Percentiles rank a stretch among this genome's conserved stretches.
Evolutionary conservation across 2,888 invertebrate genomes (phyloP).

Genomic region (Microplitis deprimator): DNA sequence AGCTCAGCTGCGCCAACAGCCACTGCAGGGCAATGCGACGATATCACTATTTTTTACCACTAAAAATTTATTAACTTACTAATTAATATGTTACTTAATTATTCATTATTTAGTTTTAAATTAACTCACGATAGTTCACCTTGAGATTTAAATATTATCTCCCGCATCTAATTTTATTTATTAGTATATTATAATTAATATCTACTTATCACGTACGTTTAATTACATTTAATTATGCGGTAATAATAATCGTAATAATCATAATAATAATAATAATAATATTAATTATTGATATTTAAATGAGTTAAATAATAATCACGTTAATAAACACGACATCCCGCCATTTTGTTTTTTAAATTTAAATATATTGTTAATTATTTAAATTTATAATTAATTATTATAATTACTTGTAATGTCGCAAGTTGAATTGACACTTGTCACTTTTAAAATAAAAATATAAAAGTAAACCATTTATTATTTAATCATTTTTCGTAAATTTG

Average conservation of each 20-base stretch:
- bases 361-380: not conserved
- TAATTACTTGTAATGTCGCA: not conserved
- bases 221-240: not conserved
- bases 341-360: not conserved
- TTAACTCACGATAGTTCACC: not conserved
- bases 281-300: not conserved
- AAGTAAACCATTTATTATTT: slow-evolving; percentile 3
- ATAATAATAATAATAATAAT: not conserved
- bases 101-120: not conserved
- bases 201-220: not conserved
- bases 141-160: not conserved
- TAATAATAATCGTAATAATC: not conserved
- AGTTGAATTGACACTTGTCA: not conserved
- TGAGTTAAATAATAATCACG: not conserved
- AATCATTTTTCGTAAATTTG: not conserved
- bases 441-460: not conserved
- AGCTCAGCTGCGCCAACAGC: slow-evolving; percentile 39
- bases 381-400: not conserved
- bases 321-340: not conserved
- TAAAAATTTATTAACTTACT: slow-evolving; percentile 8
- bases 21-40: slow-evolving; percentile 39
- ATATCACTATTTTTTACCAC: slow-evolving; percentile 30
- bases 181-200: not conserved
- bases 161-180: not conserved
- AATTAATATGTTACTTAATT: not conserved